phyloP scores from a whole-genome alignment of 2,888 invertebrate species.

The Pristionchus arcanus region DNA sequence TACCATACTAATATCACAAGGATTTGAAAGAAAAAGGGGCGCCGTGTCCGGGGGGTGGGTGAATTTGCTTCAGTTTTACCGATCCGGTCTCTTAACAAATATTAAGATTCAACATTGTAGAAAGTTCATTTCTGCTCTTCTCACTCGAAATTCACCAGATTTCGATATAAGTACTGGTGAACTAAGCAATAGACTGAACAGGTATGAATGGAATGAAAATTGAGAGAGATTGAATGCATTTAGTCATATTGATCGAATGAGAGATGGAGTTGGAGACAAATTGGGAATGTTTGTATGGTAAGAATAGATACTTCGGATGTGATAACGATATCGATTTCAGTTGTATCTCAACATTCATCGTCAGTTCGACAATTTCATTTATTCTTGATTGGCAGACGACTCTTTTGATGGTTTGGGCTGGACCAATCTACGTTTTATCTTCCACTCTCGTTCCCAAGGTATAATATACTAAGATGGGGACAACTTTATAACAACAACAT shows the following conservation, averaged over 20 bases:
- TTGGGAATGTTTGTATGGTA: constrained; percentile 18
- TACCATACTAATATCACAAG: too few species aligned
- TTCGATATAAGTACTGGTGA: constrained; percentile 11
- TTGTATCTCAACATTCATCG: constrained; percentile 12
- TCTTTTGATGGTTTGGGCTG: constrained; percentile 6
- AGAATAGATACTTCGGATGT: not conserved
- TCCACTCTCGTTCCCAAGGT: constrained; percentile 16
- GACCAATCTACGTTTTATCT: not conserved
- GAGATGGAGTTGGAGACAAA: constrained; percentile 48
- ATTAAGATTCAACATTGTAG: not conserved
- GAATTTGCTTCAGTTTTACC: too few species aligned
- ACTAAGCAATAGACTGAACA: constrained; percentile 40
- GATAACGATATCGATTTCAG: not conserved
- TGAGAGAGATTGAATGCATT: not conserved
- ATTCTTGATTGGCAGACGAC: constrained; percentile 41
- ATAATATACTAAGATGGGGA: not conserved
- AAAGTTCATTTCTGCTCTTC: not conserved
- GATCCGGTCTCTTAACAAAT: too few species aligned
- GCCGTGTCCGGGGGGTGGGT: too few species aligned
- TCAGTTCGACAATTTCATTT: not conserved
- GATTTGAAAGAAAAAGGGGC: too few species aligned
- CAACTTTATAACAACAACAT: not conserved
- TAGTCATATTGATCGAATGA: constrained; percentile 44
- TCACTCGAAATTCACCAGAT: not conserved
- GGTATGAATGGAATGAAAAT: not conserved